Conservation (phyloP, 1,140 invertebrate genomes). For the Apis dorsata region DNA sequence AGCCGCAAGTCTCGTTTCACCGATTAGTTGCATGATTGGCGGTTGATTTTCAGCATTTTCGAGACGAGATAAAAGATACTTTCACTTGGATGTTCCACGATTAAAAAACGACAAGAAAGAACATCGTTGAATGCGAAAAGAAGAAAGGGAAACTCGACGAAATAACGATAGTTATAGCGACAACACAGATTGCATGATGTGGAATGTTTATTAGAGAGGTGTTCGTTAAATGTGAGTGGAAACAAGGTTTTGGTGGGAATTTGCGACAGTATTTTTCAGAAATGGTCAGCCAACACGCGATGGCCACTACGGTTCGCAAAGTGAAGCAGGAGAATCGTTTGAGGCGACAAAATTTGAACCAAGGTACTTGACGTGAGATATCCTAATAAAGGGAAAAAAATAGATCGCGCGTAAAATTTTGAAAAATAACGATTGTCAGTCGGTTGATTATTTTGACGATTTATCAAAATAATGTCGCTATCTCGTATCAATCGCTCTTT, state of each 20-base stretch:
- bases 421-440: too few relatives aligned
- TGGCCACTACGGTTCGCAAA: conserved; percentile 77
- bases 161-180: too few relatives aligned
- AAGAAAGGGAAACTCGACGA: too few relatives aligned
- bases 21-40: neutral
- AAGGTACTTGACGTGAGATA: conserved; percentile 64
- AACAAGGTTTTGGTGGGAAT: conserved; percentile 20
- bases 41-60: conserved; percentile 15
- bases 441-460: too few relatives aligned
- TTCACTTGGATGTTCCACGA: conserved; percentile 5
- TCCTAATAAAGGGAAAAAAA: too few relatives aligned
- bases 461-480: too few relatives aligned
- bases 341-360: conserved; percentile 72
- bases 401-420: too few relatives aligned
- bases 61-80: neutral
- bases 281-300: conserved; percentile 78
- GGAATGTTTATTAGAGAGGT: neutral
- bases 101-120: neutral
- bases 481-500: too few relatives aligned
- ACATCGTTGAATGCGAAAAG: neutral
- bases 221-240: neutral
- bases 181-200: neutral
- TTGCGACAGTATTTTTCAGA: conserved; percentile 60
- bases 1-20: neutral
- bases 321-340: conserved; percentile 78